Evolutionary conservation across 2,797 vertebrate species (phyloP).

Genomic region (Phoeniculus purpureus): DNA sequence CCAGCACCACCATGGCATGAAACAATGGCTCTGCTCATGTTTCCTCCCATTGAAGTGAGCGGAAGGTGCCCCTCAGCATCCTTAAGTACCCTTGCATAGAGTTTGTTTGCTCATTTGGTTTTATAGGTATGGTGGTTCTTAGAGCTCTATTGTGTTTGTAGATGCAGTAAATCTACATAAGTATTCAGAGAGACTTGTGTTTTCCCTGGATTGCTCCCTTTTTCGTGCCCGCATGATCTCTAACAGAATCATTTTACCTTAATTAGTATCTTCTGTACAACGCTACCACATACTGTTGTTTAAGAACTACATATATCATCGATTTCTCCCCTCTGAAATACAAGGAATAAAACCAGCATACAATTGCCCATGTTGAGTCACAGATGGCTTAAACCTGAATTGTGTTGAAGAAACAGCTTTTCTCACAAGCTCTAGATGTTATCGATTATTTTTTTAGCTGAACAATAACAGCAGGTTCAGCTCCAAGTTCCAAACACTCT

Average conservation of each 20-base stretch:
- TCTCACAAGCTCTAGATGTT: background rate
- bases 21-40: background rate
- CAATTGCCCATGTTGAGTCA: background rate
- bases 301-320: background rate
- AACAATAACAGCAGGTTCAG: background rate
- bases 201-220: background rate
- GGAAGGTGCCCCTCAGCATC: background rate
- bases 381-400: background rate
- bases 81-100: background rate
- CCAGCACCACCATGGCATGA: background rate
- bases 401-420: background rate
- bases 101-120: conserved; percentile 8
- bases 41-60: background rate
- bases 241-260: background rate
- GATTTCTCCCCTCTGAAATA: background rate
- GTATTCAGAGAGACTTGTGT: background rate
- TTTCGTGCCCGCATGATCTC: background rate
- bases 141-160: background rate
- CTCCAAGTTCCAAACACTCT: background rate
- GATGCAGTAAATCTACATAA: conserved; percentile 11
- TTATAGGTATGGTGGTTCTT: background rate
- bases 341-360: background rate
- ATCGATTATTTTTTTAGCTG: background rate
- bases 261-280: background rate
- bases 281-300: background rate